Evolutionary conservation across 2,888 invertebrate genomes (phyloP).

Genomic region (Ochropleura plecta): DNA sequence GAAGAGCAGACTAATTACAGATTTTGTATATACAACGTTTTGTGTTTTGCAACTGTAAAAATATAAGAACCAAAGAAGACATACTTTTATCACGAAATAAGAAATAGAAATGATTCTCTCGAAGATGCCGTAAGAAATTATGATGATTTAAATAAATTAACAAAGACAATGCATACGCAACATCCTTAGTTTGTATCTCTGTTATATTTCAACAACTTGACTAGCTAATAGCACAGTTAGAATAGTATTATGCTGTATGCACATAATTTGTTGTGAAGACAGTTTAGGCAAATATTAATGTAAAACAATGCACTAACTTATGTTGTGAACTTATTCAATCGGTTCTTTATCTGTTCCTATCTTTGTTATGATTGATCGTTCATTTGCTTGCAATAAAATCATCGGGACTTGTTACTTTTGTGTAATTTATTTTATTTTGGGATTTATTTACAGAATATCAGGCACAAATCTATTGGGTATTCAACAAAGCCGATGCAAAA

Average conservation of each 20-base stretch:
- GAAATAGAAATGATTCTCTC: neutral
- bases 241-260: too few species aligned
- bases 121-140: neutral
- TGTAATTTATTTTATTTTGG: constrained; percentile 15
- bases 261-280: neutral
- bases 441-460: constrained; percentile 17
- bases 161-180: constrained; percentile 3
- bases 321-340: constrained; percentile 15
- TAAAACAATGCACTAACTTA: constrained; percentile 11
- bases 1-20: constrained; percentile 27
- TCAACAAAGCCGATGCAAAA: constrained; percentile 6
- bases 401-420: constrained; percentile 18
- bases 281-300: neutral
- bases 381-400: constrained; percentile 31
- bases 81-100: neutral
- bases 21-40: constrained; percentile 13
- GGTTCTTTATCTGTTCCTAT: constrained; percentile 40
- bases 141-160: neutral
- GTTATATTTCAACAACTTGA: neutral
- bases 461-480: neutral
- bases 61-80: neutral
- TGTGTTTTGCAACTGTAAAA: neutral
- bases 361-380: constrained; percentile 42
- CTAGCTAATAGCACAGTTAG: neutral
- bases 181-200: neutral